These are phyloP conservation scores for Sebastiscus albofasciatus DNA, from an alignment of 2,797 vertebrate genomes.

Conservation along the genomic window DNA sequence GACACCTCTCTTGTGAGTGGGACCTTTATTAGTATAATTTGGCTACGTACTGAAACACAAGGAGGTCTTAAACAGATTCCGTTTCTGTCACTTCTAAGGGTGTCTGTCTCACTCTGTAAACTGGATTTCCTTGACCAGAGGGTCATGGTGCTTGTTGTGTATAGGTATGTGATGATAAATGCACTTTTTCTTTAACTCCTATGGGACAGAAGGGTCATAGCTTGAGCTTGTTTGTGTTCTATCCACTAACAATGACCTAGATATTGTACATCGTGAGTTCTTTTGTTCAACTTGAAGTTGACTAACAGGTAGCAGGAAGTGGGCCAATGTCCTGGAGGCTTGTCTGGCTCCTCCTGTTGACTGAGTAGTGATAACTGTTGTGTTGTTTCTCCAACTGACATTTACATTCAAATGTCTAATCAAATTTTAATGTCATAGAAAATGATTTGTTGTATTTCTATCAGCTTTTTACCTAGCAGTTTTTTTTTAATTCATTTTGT, in stretches of 20 bases:
- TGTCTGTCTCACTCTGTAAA: background rate
- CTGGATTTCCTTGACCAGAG: background rate
- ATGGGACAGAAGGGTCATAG: background rate
- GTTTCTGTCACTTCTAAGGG: background rate
- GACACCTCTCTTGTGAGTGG: constrained; percentile 6
- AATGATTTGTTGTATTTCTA: background rate
- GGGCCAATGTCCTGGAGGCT: background rate
- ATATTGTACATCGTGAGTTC: background rate
- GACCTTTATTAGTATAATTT: constrained; percentile 20
- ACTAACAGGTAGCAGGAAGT: background rate
- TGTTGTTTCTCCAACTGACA: background rate
- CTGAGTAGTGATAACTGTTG: background rate
- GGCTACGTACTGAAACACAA: background rate
- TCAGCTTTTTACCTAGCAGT: background rate
- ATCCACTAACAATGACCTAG: constrained; percentile 5
- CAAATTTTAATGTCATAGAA: background rate
- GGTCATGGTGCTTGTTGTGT: background rate
- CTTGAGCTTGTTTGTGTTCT: background rate
- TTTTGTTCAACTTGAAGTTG: constrained; percentile 27
- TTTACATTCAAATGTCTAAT: background rate
- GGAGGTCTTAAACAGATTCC: background rate
- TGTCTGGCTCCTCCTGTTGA: background rate
- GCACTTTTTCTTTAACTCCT: background rate
- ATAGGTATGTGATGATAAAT: background rate
- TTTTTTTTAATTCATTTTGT: no score